A percentile compares a stretch with the other conserved stretches of the same genome.
These are phyloP conservation scores for Pseudocheirus occidentalis DNA, from an alignment of 2,797 vertebrate genomes.

Conservation along the genomic window DNA sequence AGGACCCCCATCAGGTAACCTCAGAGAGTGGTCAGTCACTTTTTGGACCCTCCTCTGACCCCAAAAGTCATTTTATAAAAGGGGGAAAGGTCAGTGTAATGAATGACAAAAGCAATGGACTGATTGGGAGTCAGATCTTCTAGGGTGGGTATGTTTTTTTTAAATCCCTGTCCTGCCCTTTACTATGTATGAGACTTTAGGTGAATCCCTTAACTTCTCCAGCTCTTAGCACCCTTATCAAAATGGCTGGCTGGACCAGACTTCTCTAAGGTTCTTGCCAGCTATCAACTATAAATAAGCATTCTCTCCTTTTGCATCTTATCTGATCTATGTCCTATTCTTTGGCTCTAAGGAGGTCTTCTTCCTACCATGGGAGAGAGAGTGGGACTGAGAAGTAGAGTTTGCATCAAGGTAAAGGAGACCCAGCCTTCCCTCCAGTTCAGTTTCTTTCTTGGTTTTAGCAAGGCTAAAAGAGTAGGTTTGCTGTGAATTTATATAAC, in stretches of 20 bases:
- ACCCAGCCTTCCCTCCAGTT: background rate
- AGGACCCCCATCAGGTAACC: background rate
- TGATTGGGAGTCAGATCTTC: too few species aligned
- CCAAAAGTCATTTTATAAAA: background rate
- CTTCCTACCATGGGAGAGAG: background rate
- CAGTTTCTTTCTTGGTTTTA: background rate
- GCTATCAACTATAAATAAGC: accelerated
- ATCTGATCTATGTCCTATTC: background rate
- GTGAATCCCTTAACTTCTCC: background rate
- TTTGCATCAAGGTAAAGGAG: background rate
- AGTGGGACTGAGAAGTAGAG: background rate
- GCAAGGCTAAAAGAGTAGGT: background rate
- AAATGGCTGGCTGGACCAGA: background rate
- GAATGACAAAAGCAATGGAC: background rate
- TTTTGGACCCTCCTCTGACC: background rate
- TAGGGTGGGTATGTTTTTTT: too few species aligned
- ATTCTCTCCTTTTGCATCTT: background rate
- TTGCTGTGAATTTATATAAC: background rate
- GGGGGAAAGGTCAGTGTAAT: too few species aligned
- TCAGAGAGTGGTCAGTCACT: background rate
- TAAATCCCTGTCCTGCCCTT: background rate
- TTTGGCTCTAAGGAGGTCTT: background rate
- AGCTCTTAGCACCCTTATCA: background rate
- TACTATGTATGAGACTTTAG: background rate
- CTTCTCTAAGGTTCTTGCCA: background rate